Conservation (phyloP, 2,113 vertebrate species). For the Lagopus muta region DNA sequence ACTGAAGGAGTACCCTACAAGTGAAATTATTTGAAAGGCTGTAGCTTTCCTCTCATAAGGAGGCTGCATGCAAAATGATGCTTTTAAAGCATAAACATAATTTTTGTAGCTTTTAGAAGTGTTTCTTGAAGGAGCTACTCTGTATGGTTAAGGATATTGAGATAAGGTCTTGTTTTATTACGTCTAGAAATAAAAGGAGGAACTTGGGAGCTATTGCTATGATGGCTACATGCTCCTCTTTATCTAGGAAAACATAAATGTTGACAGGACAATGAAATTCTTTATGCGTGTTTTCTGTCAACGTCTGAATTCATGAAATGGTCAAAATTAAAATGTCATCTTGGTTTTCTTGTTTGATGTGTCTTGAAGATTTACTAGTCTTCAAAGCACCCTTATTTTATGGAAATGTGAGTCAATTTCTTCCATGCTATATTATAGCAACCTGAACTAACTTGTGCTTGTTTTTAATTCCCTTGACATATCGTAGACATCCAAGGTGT, state of each 20-base stretch:
- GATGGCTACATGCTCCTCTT: background rate
- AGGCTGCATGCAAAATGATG: background rate
- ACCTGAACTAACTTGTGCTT: background rate
- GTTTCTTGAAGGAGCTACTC: background rate
- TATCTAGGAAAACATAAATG: background rate
- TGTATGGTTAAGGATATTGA: background rate
- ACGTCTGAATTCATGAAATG: background rate
- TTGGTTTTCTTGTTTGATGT: background rate
- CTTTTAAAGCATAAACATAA: background rate
- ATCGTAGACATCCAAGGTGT: background rate
- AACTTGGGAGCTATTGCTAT: background rate
- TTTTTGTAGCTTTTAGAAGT: background rate
- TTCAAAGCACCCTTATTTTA: background rate
- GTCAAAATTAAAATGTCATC: background rate
- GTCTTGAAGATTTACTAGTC: background rate
- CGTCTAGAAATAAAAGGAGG: background rate
- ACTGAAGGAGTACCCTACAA: background rate
- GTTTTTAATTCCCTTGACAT: background rate
- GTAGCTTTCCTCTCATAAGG: background rate
- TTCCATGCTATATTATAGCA: background rate
- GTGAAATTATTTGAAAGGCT: background rate
- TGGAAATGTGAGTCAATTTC: background rate
- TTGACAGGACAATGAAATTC: background rate
- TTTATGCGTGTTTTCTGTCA: accelerated
- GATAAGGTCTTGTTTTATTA: background rate